Conservation (phyloP, 2,888 invertebrate genomes). For the Drosophila vallismaia region DNA sequence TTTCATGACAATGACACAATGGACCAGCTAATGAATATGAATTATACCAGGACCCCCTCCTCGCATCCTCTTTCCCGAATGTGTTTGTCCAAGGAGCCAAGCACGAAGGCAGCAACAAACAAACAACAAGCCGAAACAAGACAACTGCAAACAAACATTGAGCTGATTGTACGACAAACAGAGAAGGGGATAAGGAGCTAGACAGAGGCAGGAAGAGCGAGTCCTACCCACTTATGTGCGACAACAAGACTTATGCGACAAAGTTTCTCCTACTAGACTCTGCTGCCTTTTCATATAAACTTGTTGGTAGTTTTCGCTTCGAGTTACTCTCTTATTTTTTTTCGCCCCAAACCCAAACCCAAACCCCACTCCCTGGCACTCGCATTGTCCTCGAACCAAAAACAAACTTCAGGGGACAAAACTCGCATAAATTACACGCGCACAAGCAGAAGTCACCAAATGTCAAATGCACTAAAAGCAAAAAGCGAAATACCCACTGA, state of each 20-base stretch:
- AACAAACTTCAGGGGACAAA: constrained; percentile 61
- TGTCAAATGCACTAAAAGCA: constrained; percentile 69
- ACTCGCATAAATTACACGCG: constrained; percentile 76
- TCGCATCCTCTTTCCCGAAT: constrained; percentile 2
- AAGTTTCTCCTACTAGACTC: constrained; percentile 51
- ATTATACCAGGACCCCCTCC: constrained; percentile 53
- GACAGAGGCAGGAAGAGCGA: constrained; percentile 2
- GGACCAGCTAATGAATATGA: constrained; percentile 71
- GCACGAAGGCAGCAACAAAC: constrained; percentile 38
- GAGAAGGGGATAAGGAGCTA: constrained; percentile 18
- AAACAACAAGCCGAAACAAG: constrained; percentile 39
- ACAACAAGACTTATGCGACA: constrained; percentile 71
- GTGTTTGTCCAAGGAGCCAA: constrained; percentile 37
- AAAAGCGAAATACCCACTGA: constrained; percentile 23
- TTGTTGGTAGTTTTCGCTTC: constrained; percentile 54
- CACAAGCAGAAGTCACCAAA: constrained; percentile 70
- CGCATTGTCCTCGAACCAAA: constrained; percentile 47
- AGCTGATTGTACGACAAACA: constrained; percentile 43
- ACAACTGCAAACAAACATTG: constrained; percentile 48
- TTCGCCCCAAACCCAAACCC: constrained; percentile 1
- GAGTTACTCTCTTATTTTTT: constrained; percentile 42
- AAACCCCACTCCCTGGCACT: constrained; percentile 15
- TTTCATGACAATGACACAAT: constrained; percentile 64
- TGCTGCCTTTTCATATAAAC: constrained; percentile 68
- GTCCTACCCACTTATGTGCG: constrained; percentile 67